Conservation (phyloP, 2,113 vertebrate genomes). For the Myotis davidii region DNA sequence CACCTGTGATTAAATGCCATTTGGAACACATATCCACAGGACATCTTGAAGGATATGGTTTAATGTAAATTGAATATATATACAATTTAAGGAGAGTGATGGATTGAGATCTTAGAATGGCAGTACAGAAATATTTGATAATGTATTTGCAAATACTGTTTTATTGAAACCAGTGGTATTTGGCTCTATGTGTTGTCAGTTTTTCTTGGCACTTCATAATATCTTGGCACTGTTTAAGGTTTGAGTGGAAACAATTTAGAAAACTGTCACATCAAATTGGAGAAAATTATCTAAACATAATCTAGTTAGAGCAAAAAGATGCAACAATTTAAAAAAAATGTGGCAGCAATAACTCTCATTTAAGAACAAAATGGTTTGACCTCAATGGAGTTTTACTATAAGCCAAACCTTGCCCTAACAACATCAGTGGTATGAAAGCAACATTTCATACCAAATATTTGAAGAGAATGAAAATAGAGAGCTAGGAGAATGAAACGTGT, state of each 20-base stretch:
- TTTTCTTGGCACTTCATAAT: constrained; percentile 53
- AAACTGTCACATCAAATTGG: constrained; percentile 61
- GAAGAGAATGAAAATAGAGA: background rate
- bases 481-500: background rate
- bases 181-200: constrained; percentile 25
- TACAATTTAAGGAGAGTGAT: constrained; percentile 2
- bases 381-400: background rate
- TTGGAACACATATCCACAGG: constrained; percentile 40
- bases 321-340: background rate
- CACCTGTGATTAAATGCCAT: constrained; percentile 50
- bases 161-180: background rate
- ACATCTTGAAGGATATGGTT: constrained; percentile 38
- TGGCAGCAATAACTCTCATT: background rate
- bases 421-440: rapidly evolving
- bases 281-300: constrained; percentile 64
- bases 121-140: background rate
- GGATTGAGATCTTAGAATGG: background rate
- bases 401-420: too few species aligned
- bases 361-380: background rate
- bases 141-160: constrained; percentile 47
- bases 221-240: constrained; percentile 56
- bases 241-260: constrained; percentile 59
- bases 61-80: background rate
- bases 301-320: constrained; percentile 49
- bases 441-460: background rate